These are phyloP conservation scores for Drosophila tristis DNA, from an alignment of 1,140 invertebrate genomes.

Conservation along the genomic window DNA sequence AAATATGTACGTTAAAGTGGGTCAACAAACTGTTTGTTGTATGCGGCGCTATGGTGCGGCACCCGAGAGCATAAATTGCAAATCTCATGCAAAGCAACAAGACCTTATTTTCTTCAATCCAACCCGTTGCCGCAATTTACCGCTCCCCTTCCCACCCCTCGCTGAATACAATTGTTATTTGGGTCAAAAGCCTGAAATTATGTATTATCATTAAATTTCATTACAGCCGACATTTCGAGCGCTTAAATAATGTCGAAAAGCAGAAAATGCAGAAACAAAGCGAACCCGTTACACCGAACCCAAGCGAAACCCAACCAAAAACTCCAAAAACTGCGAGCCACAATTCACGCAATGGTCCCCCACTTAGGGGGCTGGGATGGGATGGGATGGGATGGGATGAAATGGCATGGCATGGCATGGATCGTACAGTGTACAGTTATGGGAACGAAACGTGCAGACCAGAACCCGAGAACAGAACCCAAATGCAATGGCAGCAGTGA, in stretches of 20 bases:
- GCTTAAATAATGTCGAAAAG: slow-evolving; percentile 54
- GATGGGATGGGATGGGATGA: slow-evolving; percentile 7
- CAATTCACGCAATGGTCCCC: slow-evolving; percentile 51
- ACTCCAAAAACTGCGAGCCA: too few species aligned
- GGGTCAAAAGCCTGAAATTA: slow-evolving; percentile 78
- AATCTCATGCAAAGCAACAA: slow-evolving; percentile 42
- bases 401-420: not conserved
- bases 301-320: too few species aligned
- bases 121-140: slow-evolving; percentile 11
- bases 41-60: not conserved
- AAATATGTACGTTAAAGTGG: slow-evolving; percentile 34
- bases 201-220: slow-evolving; percentile 82
- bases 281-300: slow-evolving; percentile 52
- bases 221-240: slow-evolving; percentile 64
- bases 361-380: slow-evolving; percentile 37
- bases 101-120: slow-evolving; percentile 22
- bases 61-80: slow-evolving; percentile 61
- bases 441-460: slow-evolving; percentile 21
- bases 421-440: slow-evolving; percentile 39
- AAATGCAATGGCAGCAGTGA: slow-evolving; percentile 30
- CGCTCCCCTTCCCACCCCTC: slow-evolving; percentile 14
- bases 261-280: slow-evolving; percentile 51
- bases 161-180: slow-evolving; percentile 66
- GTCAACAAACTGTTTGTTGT: slow-evolving; percentile 32
- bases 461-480: slow-evolving; percentile 9